These are phyloP conservation scores for Seladonia tumulorum DNA, from an alignment of 2,888 invertebrate genomes.

Conservation along the genomic window DNA sequence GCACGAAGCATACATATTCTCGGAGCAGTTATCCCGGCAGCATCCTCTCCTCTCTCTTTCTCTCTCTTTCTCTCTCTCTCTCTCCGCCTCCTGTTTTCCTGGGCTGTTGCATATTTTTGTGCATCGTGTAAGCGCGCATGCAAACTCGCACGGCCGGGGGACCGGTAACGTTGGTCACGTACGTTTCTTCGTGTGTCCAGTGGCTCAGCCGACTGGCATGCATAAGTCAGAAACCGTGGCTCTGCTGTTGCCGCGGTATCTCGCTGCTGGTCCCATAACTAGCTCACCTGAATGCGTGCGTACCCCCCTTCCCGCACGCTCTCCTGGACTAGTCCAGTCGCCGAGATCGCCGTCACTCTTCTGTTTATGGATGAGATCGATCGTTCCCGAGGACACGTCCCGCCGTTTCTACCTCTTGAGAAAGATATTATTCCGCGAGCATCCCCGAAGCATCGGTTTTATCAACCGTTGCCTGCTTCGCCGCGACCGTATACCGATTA, in stretches of 20 bases:
- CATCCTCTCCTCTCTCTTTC: conserved; percentile 26
- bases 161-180: conserved; percentile 68
- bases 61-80: neutral
- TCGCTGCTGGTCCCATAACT: conserved; percentile 3
- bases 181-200: conserved; percentile 70
- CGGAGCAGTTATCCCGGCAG: conserved; percentile 68
- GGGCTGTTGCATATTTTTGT: conserved; percentile 64
- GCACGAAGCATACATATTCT: conserved; percentile 76
- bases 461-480: neutral
- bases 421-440: conserved; percentile 26
- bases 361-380: conserved; percentile 53
- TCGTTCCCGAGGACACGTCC: conserved; percentile 5
- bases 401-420: neutral
- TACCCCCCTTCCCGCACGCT: no score
- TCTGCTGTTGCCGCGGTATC: conserved; percentile 10
- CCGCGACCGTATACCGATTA: neutral
- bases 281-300: conserved; percentile 32
- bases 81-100: conserved; percentile 18
- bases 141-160: conserved; percentile 5
- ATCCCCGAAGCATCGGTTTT: neutral
- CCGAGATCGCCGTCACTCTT: conserved; percentile 12
- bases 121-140: conserved; percentile 47
- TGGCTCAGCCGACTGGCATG: conserved; percentile 70
- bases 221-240: conserved; percentile 75
- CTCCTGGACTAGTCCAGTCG: neutral